Evolutionary conservation across 2,797 vertebrate genomes (phyloP).

Genomic region (Thamnophis elegans): DNA sequence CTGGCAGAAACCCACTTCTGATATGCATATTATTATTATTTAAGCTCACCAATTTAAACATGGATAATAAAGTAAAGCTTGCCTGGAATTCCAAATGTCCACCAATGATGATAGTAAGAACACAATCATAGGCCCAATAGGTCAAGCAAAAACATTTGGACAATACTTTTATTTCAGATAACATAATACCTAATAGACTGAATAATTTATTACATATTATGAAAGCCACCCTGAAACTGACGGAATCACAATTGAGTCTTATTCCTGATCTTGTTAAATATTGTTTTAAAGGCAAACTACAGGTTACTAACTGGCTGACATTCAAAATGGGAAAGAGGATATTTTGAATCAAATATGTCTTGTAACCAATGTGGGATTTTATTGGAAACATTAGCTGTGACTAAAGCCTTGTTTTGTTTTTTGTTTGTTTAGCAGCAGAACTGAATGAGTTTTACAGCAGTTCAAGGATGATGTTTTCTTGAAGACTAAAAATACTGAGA

Average conservation of each 20-base stretch:
- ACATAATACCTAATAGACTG: not conserved
- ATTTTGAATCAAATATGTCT: not conserved
- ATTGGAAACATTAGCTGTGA: not conserved
- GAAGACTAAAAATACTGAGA: not conserved
- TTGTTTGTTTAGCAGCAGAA: not conserved
- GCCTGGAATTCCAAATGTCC: not conserved
- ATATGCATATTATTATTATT: not conserved
- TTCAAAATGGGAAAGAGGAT: not conserved
- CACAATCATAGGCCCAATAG: not conserved
- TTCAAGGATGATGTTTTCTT: not conserved
- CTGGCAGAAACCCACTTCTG: no score
- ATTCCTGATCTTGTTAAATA: not conserved
- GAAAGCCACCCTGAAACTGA: not conserved
- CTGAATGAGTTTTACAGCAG: not conserved
- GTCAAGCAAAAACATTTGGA: not conserved
- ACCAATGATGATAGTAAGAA: not conserved
- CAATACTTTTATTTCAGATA: not conserved
- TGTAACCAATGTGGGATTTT: not conserved
- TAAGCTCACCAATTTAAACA: not conserved
- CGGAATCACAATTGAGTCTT: not conserved
- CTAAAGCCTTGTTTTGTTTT: not conserved
- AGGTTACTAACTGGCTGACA: not conserved
- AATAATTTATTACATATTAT: not conserved
- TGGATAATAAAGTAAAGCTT: not conserved
- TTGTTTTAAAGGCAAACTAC: not conserved